A percentile compares a stretch with the other conserved stretches of the same genome.
Conservation (phyloP, 2,888 invertebrate genomes). For the Saturnia pavonia region DNA sequence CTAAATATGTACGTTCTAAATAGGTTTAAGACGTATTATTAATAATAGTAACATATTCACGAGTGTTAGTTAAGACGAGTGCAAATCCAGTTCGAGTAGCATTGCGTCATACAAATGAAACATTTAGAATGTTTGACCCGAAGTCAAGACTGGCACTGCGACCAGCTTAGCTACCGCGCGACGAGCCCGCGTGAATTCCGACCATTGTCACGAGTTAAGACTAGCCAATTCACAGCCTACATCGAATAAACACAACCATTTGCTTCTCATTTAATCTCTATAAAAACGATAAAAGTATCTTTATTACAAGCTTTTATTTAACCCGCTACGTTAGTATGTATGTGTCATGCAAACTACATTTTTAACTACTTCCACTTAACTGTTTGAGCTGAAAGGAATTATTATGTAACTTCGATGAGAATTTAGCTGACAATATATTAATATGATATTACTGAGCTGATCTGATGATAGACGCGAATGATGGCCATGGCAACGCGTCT, state of each 20-base stretch:
- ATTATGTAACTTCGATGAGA: too few relatives aligned
- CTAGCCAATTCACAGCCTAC: slow-evolving; percentile 34
- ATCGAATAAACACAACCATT: slow-evolving; percentile 41
- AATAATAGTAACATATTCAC: slow-evolving; percentile 41
- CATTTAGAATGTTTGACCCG: slow-evolving; percentile 77
- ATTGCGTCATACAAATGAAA: slow-evolving; percentile 73
- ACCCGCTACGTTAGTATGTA: too few relatives aligned
- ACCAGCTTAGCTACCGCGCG: slow-evolving; percentile 30
- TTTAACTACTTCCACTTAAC: too few relatives aligned
- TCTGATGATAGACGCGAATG: too few relatives aligned
- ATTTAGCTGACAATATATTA: too few relatives aligned
- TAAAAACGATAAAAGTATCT: slow-evolving; percentile 38
- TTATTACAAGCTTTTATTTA: too few relatives aligned
- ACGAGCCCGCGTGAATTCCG: slow-evolving; percentile 49
- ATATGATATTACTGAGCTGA: too few relatives aligned
- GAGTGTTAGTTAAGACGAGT: slow-evolving; percentile 64
- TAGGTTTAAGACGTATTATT: slow-evolving; percentile 23
- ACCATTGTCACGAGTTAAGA: slow-evolving; percentile 29
- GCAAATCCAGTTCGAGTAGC: slow-evolving; percentile 69
- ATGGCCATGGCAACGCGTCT: too few relatives aligned
- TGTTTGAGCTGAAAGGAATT: too few relatives aligned
- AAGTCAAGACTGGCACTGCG: slow-evolving; percentile 41
- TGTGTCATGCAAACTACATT: too few relatives aligned
- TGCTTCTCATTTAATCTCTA: slow-evolving; percentile 48
- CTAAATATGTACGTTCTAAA: neutral